Conservation (phyloP, 1,140 invertebrate genomes). For the Drosophila albomicans region DNA sequence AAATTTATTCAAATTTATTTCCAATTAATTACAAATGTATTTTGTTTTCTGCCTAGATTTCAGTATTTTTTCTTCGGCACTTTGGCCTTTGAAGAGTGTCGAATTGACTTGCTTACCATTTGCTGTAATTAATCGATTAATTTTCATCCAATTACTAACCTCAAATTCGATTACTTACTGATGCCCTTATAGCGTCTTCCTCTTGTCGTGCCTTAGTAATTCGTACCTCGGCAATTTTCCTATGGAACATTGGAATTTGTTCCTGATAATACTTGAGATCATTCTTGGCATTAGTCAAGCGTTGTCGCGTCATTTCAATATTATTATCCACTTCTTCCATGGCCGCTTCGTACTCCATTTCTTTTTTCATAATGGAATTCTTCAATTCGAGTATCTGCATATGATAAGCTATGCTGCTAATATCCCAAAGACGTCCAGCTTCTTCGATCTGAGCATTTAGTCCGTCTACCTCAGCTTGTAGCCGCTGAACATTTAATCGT, state of each 20-base stretch:
- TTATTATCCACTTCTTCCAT: slow-evolving; percentile 28
- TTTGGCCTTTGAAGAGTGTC: no score
- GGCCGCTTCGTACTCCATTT: slow-evolving; percentile 34
- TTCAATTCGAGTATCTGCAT: slow-evolving; percentile 33
- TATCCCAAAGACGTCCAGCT: neutral
- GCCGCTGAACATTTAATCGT: no score
- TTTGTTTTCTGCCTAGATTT: no score
- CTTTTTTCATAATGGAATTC: slow-evolving; percentile 9
- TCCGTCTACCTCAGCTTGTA: slow-evolving; percentile 10
- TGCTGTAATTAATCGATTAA: no score
- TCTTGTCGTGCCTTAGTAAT: no score
- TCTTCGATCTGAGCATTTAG: slow-evolving; percentile 1
- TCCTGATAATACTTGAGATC: slow-evolving; percentile 35
- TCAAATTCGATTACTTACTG: no score
- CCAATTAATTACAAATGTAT: no score
- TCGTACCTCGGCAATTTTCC: slow-evolving; percentile 33
- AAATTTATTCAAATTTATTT: no score
- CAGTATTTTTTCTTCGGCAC: no score
- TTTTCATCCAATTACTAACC: no score
- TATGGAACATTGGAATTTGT: slow-evolving; percentile 33
- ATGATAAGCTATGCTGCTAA: neutral
- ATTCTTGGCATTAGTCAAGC: slow-evolving; percentile 46
- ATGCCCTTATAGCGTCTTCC: no score
- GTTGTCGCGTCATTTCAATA: slow-evolving; percentile 19
- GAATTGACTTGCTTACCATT: no score